A percentile compares a stretch with the other conserved stretches of the same genome.
Conservation (phyloP, 2,888 invertebrate genomes). For the Ornithoptera priamus region DNA sequence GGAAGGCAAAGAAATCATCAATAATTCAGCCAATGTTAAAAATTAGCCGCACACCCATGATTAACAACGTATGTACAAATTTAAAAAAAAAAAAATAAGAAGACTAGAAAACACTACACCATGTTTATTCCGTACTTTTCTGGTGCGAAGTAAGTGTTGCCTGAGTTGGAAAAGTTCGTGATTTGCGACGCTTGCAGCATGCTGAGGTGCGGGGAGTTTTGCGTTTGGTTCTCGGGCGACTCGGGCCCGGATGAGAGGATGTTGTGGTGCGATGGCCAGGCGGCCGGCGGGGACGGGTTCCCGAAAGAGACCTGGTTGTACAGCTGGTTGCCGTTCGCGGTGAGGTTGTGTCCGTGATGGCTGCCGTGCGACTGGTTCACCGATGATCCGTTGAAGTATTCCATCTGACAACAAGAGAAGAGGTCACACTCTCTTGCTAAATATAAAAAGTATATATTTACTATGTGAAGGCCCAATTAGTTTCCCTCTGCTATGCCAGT, state of each 20-base stretch:
- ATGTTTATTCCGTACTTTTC: slow-evolving; percentile 78
- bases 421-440: too few relatives aligned
- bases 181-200: slow-evolving; percentile 76
- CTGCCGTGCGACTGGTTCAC: slow-evolving; percentile 71
- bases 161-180: slow-evolving; percentile 76
- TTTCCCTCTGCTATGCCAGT: too few relatives aligned
- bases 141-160: slow-evolving; percentile 75
- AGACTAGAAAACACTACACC: slow-evolving; percentile 74
- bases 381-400: slow-evolving; percentile 74
- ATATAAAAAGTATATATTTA: too few relatives aligned
- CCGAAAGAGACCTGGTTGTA: slow-evolving; percentile 77
- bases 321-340: slow-evolving; percentile 71
- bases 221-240: slow-evolving; percentile 71
- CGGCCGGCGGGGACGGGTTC: slow-evolving; percentile 71
- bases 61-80: slow-evolving; percentile 36
- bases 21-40: slow-evolving; percentile 30
- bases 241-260: slow-evolving; percentile 69
- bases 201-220: slow-evolving; percentile 69
- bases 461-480: too few relatives aligned
- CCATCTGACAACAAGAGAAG: slow-evolving; percentile 62
- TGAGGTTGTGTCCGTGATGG: slow-evolving; percentile 70
- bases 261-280: slow-evolving; percentile 74
- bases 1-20: slow-evolving; percentile 14
- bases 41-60: slow-evolving; percentile 35
- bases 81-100: slow-evolving; percentile 25